Evolutionary conservation across 1,140 invertebrate species (phyloP).

Genomic region (Rhyacophila brunnea): DNA sequence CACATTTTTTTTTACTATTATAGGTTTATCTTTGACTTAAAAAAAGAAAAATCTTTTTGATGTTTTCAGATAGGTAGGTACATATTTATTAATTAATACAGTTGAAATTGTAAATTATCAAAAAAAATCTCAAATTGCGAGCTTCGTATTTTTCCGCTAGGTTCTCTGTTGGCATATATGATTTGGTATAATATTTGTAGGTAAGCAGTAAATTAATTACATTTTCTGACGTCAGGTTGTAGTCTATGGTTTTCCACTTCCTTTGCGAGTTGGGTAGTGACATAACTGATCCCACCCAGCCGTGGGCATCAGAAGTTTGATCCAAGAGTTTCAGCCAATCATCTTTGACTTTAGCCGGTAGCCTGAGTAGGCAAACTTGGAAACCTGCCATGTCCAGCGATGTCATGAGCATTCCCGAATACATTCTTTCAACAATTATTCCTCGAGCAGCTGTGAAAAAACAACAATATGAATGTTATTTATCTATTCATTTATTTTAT

Average conservation of each 20-base stretch:
- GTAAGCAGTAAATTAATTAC: not conserved
- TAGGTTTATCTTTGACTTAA: no score
- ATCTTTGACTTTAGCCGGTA: constrained; percentile 48
- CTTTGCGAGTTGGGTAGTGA: constrained; percentile 10
- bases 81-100: no score
- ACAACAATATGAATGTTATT: no score
- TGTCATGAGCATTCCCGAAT: constrained; percentile 72
- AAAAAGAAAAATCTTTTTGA: no score
- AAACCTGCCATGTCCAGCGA: constrained; percentile 81
- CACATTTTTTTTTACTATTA: no score
- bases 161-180: no score
- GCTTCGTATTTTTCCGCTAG: no score
- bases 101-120: no score
- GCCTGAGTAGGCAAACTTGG: constrained; percentile 69
- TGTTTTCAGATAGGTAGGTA: no score
- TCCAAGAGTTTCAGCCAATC: constrained; percentile 60
- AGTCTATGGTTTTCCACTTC: not conserved
- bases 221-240: not conserved
- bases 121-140: no score
- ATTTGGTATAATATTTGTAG: no score
- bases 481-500: constrained; percentile 8
- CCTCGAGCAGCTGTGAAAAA: constrained; percentile 51
- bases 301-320: constrained; percentile 56
- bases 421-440: constrained; percentile 62
- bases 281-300: constrained; percentile 57